A percentile compares a stretch with the other conserved stretches of the same genome.
These are phyloP conservation scores for Noctuana brunneofusca DNA, from an alignment of 2,888 invertebrate genomes.

Conservation along the genomic window DNA sequence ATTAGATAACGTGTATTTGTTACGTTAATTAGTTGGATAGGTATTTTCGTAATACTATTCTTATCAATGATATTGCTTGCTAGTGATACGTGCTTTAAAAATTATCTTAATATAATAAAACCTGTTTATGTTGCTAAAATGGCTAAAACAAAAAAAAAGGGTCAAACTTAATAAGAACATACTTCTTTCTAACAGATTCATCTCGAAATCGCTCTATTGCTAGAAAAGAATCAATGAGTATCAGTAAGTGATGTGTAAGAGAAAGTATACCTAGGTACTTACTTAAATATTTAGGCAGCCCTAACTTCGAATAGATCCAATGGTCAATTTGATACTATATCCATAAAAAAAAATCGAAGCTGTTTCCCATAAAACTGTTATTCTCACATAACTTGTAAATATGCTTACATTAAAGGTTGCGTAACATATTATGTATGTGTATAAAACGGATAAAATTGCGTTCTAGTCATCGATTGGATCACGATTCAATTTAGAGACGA, in stretches of 20 bases:
- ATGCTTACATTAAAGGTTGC: slow-evolving; percentile 1
- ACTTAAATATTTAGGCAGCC: not conserved
- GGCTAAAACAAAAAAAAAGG: too few relatives aligned
- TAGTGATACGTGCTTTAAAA: not conserved
- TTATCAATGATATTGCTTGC: not conserved
- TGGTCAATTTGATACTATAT: not conserved
- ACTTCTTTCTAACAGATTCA: too few relatives aligned
- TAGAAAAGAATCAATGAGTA: not conserved
- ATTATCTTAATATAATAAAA: not conserved
- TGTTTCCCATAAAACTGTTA: not conserved
- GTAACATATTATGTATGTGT: not conserved
- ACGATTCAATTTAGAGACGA: slow-evolving; percentile 54
- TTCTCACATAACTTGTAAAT: not conserved
- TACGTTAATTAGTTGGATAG: not conserved
- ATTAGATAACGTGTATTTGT: not conserved
- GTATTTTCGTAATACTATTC: not conserved
- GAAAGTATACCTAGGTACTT: not conserved
- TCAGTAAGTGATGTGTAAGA: too few relatives aligned
- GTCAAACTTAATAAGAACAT: too few relatives aligned
- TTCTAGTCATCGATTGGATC: slow-evolving; percentile 52
- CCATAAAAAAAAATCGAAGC: not conserved
- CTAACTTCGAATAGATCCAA: not conserved
- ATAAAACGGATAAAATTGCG: slow-evolving; percentile 12
- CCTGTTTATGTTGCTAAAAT: not conserved
- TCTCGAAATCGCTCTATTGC: too few relatives aligned